Evolutionary conservation across 2,113 vertebrate species (phyloP), one percentile per base, ranked within the genome.

Genomic region (Petrocephalus zakoni): DNA sequence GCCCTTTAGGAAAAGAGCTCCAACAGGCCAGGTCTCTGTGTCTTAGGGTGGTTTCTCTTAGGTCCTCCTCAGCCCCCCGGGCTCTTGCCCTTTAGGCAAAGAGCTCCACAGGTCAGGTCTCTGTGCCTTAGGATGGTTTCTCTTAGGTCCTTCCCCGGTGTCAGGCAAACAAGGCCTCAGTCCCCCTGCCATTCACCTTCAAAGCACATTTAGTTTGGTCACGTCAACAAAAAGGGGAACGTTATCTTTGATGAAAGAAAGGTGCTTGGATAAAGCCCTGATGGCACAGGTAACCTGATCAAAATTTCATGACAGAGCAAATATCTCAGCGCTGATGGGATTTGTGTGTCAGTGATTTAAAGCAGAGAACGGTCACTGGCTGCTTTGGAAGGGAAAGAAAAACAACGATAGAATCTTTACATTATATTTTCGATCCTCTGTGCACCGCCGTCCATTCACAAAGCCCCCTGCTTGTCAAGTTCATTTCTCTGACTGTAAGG

Each of bases 241-340:
- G 56, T 88, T 83, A 88, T 88, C 75, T 55, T 7, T 46, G 87
- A 88, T 88, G 52, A 88, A 47, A 88, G 64, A 9, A 82, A 37
- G 37, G 29, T 58, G 88, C 22, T 9, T 25, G 52, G 37, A 53
- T 58, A 47, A 84, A 61, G 22, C 75, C 88, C 42, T 56, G 81
- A 75, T 56, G 55, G 68, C 55, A 78, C n/a, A 78, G 46, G 68
- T 68, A n/a, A 47, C 34, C 75, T 53, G 11, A 42, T 88, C 53
- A 88, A 61, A 84, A 83, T 55, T 83, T 88, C 55, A 82, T 37
- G 78, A 61, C 51, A 25, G 88, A 49, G 53, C 37, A 53, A 53
- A 75, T 78, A 47, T 55, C 64, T 88, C 68, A 21, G 51, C 2
- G n/a, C 75, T 25, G 21, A 42, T 25, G 13, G 75, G 19, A 29